Evolutionary conservation across 2,113 vertebrate species (phyloP), one percentile per base, ranked within the genome.

Genomic region (Orycteropus afer): DNA sequence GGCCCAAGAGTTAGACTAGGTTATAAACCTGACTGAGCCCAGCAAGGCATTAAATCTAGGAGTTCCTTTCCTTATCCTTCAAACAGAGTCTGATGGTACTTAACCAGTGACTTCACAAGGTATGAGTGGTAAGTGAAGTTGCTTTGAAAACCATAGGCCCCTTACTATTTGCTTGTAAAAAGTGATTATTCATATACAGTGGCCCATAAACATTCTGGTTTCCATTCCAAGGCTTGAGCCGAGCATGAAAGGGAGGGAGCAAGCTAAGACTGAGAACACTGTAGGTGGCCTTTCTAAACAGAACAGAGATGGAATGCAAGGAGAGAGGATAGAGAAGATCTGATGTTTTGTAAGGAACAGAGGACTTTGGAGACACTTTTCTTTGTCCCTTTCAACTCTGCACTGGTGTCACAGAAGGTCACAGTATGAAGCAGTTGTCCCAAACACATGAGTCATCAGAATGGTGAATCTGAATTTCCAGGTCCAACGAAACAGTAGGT

Each of bases 381-480:
- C 63, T 67, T n/a, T 5, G n/a, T 53, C 29, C 20, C 57, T 92
- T 51, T 80, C 51, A 42, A 77, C 73, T 93, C 73, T 42, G 65
- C 59, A 40, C 23, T 47, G 74, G 65, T 74, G 93, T 96, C 71
- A 88, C 11, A 40, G 49, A 69, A 57, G 67, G 73, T 53, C 59
- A 61, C 67, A 47, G 42, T 11, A 78, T 11, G 65, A 67, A 93
- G 91, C 51, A 27, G 15, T 45, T 69, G 55, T 63, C 79, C 63
- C 53, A 86, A n/a, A 86, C 8, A 53, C 53, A 73, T 18, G 87
- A 76, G 29, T 3, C 22, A 42, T 34, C 18, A 32, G 14, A 49
- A 94, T 87, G 40, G 63, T 29, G 84, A 69, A 77, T 32, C 57
- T 82, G 87, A 61, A 92, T 95, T 87, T 82, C 92, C 61, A 97